phyloP scores from a whole-genome alignment of 2,113 vertebrate species.

The Platycercus adscitus region DNA sequence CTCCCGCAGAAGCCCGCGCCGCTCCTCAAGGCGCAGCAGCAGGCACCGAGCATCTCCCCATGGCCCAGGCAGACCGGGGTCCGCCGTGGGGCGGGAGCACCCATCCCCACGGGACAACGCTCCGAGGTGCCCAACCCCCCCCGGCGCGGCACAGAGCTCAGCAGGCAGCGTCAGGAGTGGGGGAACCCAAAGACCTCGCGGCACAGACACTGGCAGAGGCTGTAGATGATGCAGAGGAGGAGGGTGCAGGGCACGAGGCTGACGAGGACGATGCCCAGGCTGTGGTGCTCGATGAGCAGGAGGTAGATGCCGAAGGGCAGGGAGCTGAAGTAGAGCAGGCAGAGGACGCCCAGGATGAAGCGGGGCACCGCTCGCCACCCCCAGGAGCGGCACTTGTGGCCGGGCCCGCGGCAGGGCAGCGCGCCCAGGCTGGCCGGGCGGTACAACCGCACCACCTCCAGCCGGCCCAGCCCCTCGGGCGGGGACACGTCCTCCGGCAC shows the following conservation, averaged over 20 bases:
- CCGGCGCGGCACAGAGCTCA: not conserved
- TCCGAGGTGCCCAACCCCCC: not conserved
- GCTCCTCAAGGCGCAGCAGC: conserved; percentile 83
- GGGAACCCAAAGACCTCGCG: conserved; percentile 81
- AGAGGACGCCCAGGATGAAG: conserved; percentile 84
- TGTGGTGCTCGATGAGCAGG: conserved; percentile 85
- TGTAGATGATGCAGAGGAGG: conserved; percentile 84
- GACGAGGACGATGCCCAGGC: conserved; percentile 83
- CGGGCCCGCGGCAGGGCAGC: conserved; percentile 74
- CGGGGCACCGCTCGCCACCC: conserved; percentile 76
- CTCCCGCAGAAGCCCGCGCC: conserved; percentile 83
- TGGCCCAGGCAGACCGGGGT: not conserved
- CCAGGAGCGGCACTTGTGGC: conserved; percentile 79
- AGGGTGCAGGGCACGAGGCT: conserved; percentile 89
- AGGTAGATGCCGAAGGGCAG: conserved; percentile 90
- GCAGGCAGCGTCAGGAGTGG: conserved; percentile 38
- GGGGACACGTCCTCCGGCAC: conserved; percentile 78
- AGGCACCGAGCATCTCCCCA: not conserved
- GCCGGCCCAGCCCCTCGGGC: conserved; percentile 76
- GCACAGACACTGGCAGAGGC: conserved; percentile 88
- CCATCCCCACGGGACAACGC: not conserved
- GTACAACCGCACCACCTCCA: conserved; percentile 83
- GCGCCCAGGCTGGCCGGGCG: conserved; percentile 77
- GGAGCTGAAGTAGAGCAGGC: conserved; percentile 88
- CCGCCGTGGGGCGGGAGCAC: not conserved